Evolutionary conservation across 1,140 invertebrate genomes (phyloP).

Genomic region (Cotesia vestalis): DNA sequence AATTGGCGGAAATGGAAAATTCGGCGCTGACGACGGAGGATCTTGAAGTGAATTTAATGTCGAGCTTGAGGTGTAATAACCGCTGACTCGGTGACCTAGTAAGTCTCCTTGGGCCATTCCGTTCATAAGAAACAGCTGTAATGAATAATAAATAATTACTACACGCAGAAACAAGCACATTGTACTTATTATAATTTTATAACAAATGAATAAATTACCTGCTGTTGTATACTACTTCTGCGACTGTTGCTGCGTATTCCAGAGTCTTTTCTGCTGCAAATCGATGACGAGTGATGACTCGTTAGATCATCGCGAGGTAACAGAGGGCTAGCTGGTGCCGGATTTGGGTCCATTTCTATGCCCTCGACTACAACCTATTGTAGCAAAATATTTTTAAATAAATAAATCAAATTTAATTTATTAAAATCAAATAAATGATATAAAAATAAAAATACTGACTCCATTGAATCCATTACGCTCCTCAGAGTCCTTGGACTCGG

Average conservation of each 20-base stretch:
- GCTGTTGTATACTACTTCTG: constrained; percentile 84
- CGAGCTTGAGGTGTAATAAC: constrained; percentile 85
- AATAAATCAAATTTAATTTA: neutral
- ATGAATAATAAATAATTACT: constrained; percentile 38
- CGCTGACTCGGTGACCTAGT: constrained; percentile 82
- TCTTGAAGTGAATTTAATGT: constrained; percentile 68
- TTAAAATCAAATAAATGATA: neutral
- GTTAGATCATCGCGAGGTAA: constrained; percentile 70
- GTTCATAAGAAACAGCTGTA: constrained; percentile 74
- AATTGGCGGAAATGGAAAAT: constrained; percentile 61
- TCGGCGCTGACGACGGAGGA: constrained; percentile 58
- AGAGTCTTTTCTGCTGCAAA: constrained; percentile 86
- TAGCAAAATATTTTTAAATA: too few species aligned
- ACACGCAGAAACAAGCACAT: neutral
- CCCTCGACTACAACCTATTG: constrained; percentile 45
- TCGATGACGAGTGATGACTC: constrained; percentile 76
- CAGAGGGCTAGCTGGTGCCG: constrained; percentile 61
- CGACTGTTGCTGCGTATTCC: constrained; percentile 85
- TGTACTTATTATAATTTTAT: too few species aligned
- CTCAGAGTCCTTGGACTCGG: constrained; percentile 31
- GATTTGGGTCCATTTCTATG: constrained; percentile 62
- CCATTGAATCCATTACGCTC: constrained; percentile 48
- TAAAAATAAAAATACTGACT: constrained; percentile 36
- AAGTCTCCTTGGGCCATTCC: constrained; percentile 78
- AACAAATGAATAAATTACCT: constrained; percentile 66